Base-by-base conservation (phyloP, 2,888 invertebrate species). In the Alloscopus bannaensis region DNA sequence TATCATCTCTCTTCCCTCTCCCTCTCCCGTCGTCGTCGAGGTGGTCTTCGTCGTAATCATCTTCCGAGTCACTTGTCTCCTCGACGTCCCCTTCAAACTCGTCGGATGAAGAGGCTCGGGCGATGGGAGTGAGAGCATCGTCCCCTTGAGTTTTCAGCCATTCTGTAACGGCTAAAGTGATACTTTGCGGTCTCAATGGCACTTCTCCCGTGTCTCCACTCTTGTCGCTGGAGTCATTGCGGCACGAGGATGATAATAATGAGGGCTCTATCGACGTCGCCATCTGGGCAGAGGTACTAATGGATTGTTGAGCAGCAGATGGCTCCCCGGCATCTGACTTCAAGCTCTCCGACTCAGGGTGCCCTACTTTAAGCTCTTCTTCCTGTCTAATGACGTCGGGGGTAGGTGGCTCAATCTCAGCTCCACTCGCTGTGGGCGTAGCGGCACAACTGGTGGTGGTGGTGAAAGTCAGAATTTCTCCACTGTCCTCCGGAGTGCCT, bases 121-220 rank as follows among this genome's bases (percentile, higher is more conserved):
- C 59, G 26, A 85, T 76, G 22, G 86, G 86, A 18, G 85, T 85
- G 52, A 86, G 84, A 28, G 84, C 85, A 79, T 84, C 86, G 62
- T 86, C 85, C 40, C 84, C 84, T 83, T 84, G 83, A 66, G 82
- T 84, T 78, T 85, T 85, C 20, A 85, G 75, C 85, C 86, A 86
- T 82, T 85, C 84, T 8, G 85, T 82, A 36, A 86, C 86, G 22
- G 86, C 86, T 29, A 86, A 79, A 64, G 86, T 86, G 79, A 86
- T 85, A 75, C 85, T 85, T 70, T 82, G 81, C 20, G 86, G 86
- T 75, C 85, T 57, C 47, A 36, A 62, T 62, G 59, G 65, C 62
- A 65, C 71, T 81, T 81, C 57, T 20, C 60, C 70, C n/a, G 24
- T 50, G 24, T n/a, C 65, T 45, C 52, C 52, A 20, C 50, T 36